Evolutionary conservation across 2,888 invertebrate genomes (phyloP).

Genomic region (Alcis repandata): DNA sequence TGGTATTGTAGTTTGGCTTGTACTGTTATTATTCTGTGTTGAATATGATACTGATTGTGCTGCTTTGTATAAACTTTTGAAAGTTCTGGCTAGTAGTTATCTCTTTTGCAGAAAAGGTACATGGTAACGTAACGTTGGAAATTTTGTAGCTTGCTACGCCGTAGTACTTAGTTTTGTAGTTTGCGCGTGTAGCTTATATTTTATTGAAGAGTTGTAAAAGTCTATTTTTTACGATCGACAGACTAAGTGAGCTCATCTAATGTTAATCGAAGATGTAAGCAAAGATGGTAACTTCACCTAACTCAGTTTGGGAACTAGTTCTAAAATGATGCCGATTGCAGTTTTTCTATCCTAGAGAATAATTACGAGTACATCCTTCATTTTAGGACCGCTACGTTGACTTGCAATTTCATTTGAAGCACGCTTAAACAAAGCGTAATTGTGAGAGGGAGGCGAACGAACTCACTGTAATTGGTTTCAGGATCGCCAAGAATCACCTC

Average conservation of each 20-base stretch:
- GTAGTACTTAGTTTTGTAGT: not conserved
- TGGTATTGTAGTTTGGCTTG: not conserved
- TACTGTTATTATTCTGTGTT: not conserved
- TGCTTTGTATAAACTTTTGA: not conserved
- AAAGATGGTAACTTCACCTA: too few species aligned
- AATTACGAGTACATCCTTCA: too few species aligned
- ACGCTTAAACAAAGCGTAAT: constrained; percentile 22
- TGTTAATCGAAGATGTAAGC: too few species aligned
- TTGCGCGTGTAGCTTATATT: too few species aligned
- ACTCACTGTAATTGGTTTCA: constrained; percentile 29
- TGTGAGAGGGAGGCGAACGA: constrained; percentile 11
- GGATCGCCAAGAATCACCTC: constrained; percentile 25
- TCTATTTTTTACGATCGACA: too few species aligned
- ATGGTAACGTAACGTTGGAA: too few species aligned
- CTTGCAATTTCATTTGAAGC: constrained; percentile 20
- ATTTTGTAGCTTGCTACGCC: not conserved
- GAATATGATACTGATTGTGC: not conserved
- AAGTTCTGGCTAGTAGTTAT: not conserved
- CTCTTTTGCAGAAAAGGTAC: not conserved
- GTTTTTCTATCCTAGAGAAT: too few species aligned
- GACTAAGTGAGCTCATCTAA: too few species aligned
- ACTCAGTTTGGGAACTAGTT: too few species aligned
- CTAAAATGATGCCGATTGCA: too few species aligned
- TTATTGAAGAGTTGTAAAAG: too few species aligned
- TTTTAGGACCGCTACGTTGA: constrained; percentile 9